These are phyloP conservation scores for Cacoxenus indagator DNA, from an alignment of 2,888 invertebrate species.

Conservation along the genomic window DNA sequence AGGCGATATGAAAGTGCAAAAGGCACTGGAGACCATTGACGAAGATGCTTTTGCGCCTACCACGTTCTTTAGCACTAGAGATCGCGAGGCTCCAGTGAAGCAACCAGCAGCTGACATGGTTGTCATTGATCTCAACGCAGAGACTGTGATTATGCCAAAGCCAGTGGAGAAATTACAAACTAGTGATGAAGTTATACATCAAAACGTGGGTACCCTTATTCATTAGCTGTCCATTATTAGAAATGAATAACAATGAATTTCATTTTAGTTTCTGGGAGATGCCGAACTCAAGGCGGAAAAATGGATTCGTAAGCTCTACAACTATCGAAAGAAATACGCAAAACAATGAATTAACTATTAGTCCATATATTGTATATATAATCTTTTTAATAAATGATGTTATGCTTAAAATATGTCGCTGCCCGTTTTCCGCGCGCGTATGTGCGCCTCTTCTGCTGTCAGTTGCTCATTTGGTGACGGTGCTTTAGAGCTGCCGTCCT, in stretches of 20 bases:
- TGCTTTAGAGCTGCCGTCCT: slow-evolving; percentile 78
- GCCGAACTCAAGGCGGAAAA: slow-evolving; percentile 79
- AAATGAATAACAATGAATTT: slow-evolving; percentile 16
- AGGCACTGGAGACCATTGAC: slow-evolving; percentile 79
- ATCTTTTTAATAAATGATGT: slow-evolving; percentile 47
- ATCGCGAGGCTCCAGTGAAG: slow-evolving; percentile 74
- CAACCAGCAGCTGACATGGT: slow-evolving; percentile 71
- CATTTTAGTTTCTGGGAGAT: slow-evolving; percentile 77
- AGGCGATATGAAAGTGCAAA: slow-evolving; percentile 55
- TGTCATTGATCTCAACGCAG: slow-evolving; percentile 80
- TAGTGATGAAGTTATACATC: slow-evolving; percentile 77
- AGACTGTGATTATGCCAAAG: slow-evolving; percentile 78
- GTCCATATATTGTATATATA: background rate
- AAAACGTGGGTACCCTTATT: slow-evolving; percentile 73
- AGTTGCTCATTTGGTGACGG: slow-evolving; percentile 82
- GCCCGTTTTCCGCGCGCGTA: slow-evolving; percentile 81
- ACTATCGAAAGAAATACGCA: slow-evolving; percentile 76
- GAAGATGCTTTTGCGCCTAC: slow-evolving; percentile 78
- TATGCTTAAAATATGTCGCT: slow-evolving; percentile 79
- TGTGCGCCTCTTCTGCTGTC: slow-evolving; percentile 80
- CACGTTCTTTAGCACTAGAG: slow-evolving; percentile 73
- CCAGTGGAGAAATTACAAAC: slow-evolving; percentile 43
- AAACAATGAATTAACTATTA: slow-evolving; percentile 65
- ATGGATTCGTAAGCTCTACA: slow-evolving; percentile 81
- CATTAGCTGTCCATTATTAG: background rate